These are phyloP conservation scores for Andricus grossulariae DNA, from an alignment of 1,140 invertebrate genomes.

Conservation along the genomic window DNA sequence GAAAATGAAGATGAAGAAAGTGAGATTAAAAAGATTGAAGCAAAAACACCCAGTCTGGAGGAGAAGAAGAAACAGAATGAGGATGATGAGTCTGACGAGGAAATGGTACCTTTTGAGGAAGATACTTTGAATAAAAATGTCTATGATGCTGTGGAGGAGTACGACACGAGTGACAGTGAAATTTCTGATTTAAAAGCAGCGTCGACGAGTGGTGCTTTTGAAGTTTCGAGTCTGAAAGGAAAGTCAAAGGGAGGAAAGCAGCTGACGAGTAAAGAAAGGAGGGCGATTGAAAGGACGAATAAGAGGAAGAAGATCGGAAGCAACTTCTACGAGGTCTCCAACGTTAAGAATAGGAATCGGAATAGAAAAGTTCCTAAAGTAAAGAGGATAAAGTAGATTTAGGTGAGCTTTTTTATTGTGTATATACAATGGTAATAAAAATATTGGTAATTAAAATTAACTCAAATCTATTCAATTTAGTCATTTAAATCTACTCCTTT, in stretches of 20 bases:
- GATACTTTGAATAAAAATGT: conserved; percentile 69
- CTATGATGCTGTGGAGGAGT: conserved; percentile 67
- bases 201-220: conserved; percentile 80
- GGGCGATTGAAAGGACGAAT: conserved; percentile 83
- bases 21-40: conserved; percentile 27
- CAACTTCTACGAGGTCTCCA: conserved; percentile 94
- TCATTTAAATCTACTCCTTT: too few species aligned
- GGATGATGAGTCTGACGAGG: conserved; percentile 45
- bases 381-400: conserved; percentile 50
- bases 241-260: conserved; percentile 70
- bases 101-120: conserved; percentile 52
- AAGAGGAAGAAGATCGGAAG: conserved; percentile 92
- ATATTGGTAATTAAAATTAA: background rate
- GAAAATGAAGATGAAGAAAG: conserved; percentile 51
- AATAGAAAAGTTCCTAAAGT: conserved; percentile 76
- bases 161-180: conserved; percentile 74
- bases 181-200: conserved; percentile 63
- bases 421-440: background rate
- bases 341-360: conserved; percentile 93
- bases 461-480: too few species aligned
- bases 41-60: background rate
- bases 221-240: conserved; percentile 73
- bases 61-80: conserved; percentile 45
- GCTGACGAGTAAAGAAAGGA: conserved; percentile 85
- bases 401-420: background rate